Percentiles rank a stretch among this genome's conserved stretches.
Evolutionary conservation across 2,888 invertebrate species (phyloP).

Genomic region (Cephus runcator): DNA sequence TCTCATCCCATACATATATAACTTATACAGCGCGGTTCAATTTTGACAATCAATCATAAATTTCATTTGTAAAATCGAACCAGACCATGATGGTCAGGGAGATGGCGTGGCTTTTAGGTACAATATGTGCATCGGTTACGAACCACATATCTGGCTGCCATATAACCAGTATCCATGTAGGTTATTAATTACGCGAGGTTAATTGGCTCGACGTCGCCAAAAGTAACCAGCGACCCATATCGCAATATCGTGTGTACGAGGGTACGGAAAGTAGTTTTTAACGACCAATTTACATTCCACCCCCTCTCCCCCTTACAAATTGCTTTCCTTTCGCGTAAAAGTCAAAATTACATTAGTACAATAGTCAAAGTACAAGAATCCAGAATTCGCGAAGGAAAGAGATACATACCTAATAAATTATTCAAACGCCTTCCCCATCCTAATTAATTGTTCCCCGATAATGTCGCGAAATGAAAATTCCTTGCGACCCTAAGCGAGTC

Average conservation of each 20-base stretch:
- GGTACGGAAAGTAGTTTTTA: neutral
- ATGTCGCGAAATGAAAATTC: conserved; percentile 1
- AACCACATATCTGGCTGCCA: neutral
- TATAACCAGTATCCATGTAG: conserved; percentile 19
- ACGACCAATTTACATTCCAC: neutral
- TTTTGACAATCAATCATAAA: conserved; percentile 27
- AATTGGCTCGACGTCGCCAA: conserved; percentile 40
- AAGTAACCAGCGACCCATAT: conserved; percentile 23
- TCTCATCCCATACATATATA: neutral
- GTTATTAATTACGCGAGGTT: conserved; percentile 47
- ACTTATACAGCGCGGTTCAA: neutral
- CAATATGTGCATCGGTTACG: neutral
- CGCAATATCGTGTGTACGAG: neutral
- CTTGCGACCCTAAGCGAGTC: neutral
- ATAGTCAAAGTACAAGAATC: neutral
- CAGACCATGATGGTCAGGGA: neutral
- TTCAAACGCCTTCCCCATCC: conserved; percentile 2
- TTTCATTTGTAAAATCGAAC: conserved; percentile 18
- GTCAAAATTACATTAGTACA: neutral
- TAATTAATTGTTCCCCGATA: conserved; percentile 29
- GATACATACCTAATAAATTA: neutral
- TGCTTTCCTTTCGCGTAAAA: neutral
- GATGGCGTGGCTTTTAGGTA: neutral
- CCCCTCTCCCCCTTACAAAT: neutral
- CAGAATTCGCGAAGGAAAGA: neutral